Evolutionary conservation across 2,888 invertebrate genomes (phyloP).

Genomic region (Xiphydria camelus): DNA sequence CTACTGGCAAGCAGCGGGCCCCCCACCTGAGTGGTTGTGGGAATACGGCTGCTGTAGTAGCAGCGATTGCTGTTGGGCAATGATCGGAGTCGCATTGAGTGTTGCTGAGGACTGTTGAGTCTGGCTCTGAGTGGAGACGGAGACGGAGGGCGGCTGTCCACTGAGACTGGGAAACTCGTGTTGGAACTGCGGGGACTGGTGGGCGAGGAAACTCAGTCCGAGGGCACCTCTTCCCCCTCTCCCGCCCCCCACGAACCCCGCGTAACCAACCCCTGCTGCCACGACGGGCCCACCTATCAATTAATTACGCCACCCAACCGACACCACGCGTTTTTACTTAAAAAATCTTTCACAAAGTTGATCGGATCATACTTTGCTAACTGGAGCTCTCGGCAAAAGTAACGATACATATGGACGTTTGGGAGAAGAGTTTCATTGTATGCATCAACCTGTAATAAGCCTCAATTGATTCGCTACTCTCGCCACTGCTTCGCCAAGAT

Average conservation of each 20-base stretch:
- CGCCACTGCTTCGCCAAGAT: no score
- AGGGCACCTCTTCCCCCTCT: conserved; percentile 60
- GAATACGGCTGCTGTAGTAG: conserved; percentile 54
- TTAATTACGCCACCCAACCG: conserved; percentile 38
- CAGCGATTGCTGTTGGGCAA: conserved; percentile 54
- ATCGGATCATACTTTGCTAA: no score
- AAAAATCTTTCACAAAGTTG: no score
- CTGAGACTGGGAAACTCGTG: conserved; percentile 91
- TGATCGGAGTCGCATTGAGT: conserved; percentile 42
- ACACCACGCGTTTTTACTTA: no score
- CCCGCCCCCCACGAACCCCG: conserved; percentile 66
- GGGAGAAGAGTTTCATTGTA: no score
- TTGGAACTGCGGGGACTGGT: conserved; percentile 88
- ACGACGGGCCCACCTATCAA: conserved; percentile 45
- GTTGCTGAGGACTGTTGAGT: conserved; percentile 44
- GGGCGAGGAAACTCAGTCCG: conserved; percentile 59
- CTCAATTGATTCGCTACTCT: no score
- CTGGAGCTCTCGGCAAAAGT: no score
- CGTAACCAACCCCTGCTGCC: conserved; percentile 59
- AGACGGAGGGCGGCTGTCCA: conserved; percentile 43
- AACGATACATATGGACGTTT: no score
- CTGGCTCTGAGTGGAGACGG: conserved; percentile 46
- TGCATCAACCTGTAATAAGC: no score
- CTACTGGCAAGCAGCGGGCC: conserved; percentile 31
- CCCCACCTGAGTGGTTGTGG: conserved; percentile 53